Percentiles rank a stretch among this genome's conserved stretches.
Conservation (phyloP, 2,888 invertebrate species). For the Cheilosia urbana region DNA sequence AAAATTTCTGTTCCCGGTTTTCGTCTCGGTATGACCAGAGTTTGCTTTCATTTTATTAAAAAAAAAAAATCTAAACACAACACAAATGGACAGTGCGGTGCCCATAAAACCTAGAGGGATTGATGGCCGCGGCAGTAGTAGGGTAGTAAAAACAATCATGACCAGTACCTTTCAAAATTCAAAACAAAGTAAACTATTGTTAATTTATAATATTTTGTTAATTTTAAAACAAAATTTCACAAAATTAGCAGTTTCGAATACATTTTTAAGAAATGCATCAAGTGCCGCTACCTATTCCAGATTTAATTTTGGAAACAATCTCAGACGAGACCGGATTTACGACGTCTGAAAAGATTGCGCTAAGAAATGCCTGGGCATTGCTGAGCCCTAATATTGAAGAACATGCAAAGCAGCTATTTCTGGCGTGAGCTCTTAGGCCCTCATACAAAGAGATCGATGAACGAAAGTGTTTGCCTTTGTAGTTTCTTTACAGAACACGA, state of each 20-base stretch:
- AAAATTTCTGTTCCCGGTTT: too few species aligned
- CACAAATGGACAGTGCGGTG: too few species aligned
- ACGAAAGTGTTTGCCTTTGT: background rate
- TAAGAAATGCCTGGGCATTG: slow-evolving; percentile 77
- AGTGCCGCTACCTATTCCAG: slow-evolving; percentile 80
- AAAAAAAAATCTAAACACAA: too few species aligned
- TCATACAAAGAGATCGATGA: background rate
- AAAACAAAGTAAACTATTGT: too few species aligned
- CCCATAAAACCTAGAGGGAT: too few species aligned
- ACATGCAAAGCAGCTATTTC: slow-evolving; percentile 67
- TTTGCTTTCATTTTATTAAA: too few species aligned
- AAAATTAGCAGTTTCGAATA: background rate
- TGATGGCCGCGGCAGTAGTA: too few species aligned
- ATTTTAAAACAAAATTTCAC: background rate
- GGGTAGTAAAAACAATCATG: too few species aligned
- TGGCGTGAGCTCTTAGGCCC: slow-evolving; percentile 46
- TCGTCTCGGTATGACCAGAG: too few species aligned
- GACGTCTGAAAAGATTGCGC: slow-evolving; percentile 76
- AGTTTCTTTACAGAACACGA: slow-evolving; percentile 78
- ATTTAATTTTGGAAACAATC: slow-evolving; percentile 60
- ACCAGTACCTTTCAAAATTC: too few species aligned
- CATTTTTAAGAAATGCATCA: background rate
- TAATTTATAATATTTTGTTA: background rate
- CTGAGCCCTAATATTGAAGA: slow-evolving; percentile 68
- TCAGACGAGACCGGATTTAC: slow-evolving; percentile 78